These are phyloP conservation scores for Sciurus niger DNA, from an alignment of 2,113 vertebrate genomes.

Conservation along the genomic window DNA sequence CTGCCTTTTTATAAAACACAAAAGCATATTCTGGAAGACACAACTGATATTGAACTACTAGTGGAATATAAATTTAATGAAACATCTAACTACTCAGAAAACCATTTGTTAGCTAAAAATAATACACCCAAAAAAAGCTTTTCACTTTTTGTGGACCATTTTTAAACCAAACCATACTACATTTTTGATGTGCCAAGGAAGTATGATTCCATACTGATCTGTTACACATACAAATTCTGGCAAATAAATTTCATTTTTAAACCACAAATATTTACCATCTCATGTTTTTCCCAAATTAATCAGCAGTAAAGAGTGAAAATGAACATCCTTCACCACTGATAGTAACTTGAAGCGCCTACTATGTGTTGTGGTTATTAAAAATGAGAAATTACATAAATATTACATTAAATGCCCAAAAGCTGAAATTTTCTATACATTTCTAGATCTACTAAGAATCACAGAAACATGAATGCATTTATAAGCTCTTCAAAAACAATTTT, in stretches of 20 bases:
- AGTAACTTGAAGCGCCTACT: slow-evolving; percentile 56
- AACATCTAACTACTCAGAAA: slow-evolving; percentile 60
- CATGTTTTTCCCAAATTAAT: slow-evolving; percentile 54
- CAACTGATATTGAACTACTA: slow-evolving; percentile 44
- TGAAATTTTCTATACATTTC: slow-evolving; percentile 62
- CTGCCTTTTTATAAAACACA: slow-evolving; percentile 67
- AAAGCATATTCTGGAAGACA: slow-evolving; percentile 60
- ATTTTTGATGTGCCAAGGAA: slow-evolving; percentile 62
- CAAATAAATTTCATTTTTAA: slow-evolving; percentile 69
- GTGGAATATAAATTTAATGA: slow-evolving; percentile 65
- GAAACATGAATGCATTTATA: slow-evolving; percentile 62
- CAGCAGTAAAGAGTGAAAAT: slow-evolving; percentile 50
- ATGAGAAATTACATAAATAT: slow-evolving; percentile 66
- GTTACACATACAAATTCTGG: slow-evolving; percentile 55
- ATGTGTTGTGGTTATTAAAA: slow-evolving; percentile 51
- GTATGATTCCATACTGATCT: slow-evolving; percentile 62
- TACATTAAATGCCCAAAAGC: slow-evolving; percentile 41
- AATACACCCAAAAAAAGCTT: slow-evolving; percentile 52
- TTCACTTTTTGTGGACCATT: slow-evolving; percentile 69
- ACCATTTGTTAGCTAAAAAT: slow-evolving; percentile 75
- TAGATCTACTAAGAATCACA: slow-evolving; percentile 60
- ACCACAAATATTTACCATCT: slow-evolving; percentile 61
- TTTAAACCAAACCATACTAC: slow-evolving; percentile 67
- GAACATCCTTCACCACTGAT: slow-evolving; percentile 54
- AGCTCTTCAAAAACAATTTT: slow-evolving; percentile 74